Evolutionary conservation across 1,140 invertebrate species (phyloP).

Genomic region (Hermetia illucens): DNA sequence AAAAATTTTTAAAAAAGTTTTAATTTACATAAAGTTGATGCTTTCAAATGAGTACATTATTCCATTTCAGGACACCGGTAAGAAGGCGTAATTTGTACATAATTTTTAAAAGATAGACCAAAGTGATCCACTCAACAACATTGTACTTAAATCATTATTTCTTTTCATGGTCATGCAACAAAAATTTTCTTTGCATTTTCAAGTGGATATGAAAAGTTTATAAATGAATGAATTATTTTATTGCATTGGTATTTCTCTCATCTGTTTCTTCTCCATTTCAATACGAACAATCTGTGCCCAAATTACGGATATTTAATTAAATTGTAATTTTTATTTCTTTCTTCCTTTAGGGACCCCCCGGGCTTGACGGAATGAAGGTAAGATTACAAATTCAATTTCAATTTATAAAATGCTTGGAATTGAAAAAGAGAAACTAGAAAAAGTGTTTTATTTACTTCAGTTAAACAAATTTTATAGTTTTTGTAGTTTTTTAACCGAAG

Average conservation of each 20-base stretch:
- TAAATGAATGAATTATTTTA: background rate
- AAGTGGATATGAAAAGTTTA: background rate
- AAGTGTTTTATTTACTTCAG: no score
- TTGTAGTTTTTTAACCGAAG: no score
- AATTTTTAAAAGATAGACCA: background rate
- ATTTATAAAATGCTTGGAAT: no score
- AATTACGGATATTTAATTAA: slow-evolving; percentile 12
- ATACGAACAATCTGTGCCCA: background rate
- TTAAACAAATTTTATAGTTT: no score
- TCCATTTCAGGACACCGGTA: background rate
- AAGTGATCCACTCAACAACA: no score
- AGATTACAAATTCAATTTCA: no score
- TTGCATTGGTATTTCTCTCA: background rate
- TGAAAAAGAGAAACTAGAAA: no score
- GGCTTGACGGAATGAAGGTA: slow-evolving; percentile 62
- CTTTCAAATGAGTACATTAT: no score
- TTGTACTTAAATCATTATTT: no score
- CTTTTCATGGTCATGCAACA: background rate
- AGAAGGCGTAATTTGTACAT: background rate
- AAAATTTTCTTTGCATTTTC: background rate
- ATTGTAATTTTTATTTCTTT: slow-evolving; percentile 18
- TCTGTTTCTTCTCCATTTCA: no score
- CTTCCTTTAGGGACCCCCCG: slow-evolving; percentile 48
- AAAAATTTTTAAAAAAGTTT: no score
- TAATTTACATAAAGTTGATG: no score